Conservation (phyloP, 2,113 vertebrate species). For the Bucco capensis region DNA sequence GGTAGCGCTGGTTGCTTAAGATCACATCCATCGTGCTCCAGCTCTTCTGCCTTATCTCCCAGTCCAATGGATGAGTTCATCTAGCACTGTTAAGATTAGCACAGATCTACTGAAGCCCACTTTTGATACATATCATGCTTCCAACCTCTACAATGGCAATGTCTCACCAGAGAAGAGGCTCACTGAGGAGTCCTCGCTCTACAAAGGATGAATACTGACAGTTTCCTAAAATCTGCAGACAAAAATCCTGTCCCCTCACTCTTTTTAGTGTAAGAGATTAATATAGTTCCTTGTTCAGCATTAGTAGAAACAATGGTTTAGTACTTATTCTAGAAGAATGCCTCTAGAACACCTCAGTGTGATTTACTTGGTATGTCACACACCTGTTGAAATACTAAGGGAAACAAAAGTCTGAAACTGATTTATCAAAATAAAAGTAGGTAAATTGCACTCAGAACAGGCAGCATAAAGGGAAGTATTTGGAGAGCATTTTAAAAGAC, state of each 20-base stretch:
- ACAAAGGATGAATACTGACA: background rate
- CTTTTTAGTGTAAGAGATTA: background rate
- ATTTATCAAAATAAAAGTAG: background rate
- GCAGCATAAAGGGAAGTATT: background rate
- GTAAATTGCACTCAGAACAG: background rate
- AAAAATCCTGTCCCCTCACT: background rate
- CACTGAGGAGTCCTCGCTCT: background rate
- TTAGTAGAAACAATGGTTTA: background rate
- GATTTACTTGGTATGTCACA: background rate
- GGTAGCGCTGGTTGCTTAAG: background rate
- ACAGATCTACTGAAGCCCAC: background rate
- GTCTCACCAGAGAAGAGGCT: background rate
- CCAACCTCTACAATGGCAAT: background rate
- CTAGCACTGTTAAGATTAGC: background rate
- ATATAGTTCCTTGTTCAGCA: background rate
- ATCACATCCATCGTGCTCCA: background rate
- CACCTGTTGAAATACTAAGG: background rate
- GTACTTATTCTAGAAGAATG: background rate
- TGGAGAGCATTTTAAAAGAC: background rate
- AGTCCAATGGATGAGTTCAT: background rate
- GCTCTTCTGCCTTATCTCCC: background rate
- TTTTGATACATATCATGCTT: background rate
- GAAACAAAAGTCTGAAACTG: background rate
- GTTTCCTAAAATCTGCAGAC: background rate
- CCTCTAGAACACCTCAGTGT: background rate